A percentile compares a stretch with the other conserved stretches of the same genome.
phyloP scores from a whole-genome alignment of 2,888 invertebrate genomes.

The Machimus rusticus region DNA sequence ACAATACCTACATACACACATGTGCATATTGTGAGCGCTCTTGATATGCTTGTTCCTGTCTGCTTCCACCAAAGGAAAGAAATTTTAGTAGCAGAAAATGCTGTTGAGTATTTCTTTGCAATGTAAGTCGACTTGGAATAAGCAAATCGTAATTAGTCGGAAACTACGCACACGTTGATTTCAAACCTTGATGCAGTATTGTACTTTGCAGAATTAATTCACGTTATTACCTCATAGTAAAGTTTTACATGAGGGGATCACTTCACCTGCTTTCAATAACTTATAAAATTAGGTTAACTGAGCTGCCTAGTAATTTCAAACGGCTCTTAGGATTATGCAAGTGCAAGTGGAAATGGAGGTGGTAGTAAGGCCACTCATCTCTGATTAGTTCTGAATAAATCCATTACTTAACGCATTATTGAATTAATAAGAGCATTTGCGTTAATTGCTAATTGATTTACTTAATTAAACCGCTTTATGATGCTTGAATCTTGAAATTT shows the following conservation, averaged over 20 bases:
- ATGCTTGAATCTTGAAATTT: background rate
- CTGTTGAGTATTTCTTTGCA: background rate
- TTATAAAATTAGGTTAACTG: background rate
- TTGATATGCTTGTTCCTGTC: background rate
- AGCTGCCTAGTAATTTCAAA: background rate
- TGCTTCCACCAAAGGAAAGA: background rate
- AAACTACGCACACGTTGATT: background rate
- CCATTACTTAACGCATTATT: background rate
- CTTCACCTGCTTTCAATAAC: background rate
- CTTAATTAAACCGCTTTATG: background rate
- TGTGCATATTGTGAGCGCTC: background rate
- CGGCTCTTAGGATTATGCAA: background rate
- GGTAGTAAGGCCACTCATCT: background rate
- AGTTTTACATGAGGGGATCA: background rate
- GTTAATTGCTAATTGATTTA: background rate
- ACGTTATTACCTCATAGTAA: background rate
- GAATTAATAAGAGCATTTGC: background rate
- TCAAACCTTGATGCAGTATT: background rate
- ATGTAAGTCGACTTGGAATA: background rate
- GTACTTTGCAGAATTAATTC: background rate
- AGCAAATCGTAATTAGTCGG: background rate
- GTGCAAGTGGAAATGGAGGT: background rate
- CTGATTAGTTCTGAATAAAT: background rate
- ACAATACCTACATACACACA: background rate
- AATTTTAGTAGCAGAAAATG: background rate